phyloP scores from a whole-genome alignment of 1,140 invertebrate species.

The Drosophila carrolli region DNA sequence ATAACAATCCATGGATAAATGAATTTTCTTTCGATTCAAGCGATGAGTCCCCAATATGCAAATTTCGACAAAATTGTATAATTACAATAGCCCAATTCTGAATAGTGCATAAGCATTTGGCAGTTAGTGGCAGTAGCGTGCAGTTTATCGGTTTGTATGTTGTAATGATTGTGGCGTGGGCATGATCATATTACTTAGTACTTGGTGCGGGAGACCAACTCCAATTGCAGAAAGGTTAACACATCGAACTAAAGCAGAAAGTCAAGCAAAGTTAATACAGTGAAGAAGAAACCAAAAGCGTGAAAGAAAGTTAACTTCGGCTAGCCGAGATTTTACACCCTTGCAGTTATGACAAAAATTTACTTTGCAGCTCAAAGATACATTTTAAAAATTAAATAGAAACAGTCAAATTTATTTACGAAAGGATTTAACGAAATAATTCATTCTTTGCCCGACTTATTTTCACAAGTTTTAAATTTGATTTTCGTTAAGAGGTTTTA shows the following conservation, averaged over 20 bases:
- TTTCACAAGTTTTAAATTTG: no score
- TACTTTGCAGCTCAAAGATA: no score
- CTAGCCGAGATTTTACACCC: background rate
- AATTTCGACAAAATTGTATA: background rate
- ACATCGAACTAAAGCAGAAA: constrained; percentile 1
- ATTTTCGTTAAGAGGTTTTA: no score
- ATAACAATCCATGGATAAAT: background rate
- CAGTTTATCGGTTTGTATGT: constrained; percentile 13
- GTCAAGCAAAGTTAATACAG: constrained; percentile 5
- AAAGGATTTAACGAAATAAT: no score
- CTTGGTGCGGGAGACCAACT: constrained; percentile 10
- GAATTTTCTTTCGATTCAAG: background rate
- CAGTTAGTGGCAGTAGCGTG: constrained; percentile 48
- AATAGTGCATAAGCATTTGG: constrained; percentile 29
- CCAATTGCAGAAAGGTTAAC: constrained; percentile 24
- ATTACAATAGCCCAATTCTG: background rate
- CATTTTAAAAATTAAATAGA: no score
- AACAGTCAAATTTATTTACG: no score
- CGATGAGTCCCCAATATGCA: constrained; percentile 4
- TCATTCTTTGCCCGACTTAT: no score
- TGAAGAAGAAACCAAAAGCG: background rate
- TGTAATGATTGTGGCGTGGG: constrained; percentile 6
- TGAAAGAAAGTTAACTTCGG: background rate
- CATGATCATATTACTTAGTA: constrained; percentile 17
- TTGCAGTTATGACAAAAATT: background rate